Base-by-base conservation (phyloP, 2,113 vertebrate genomes). In the Otis tarda region DNA sequence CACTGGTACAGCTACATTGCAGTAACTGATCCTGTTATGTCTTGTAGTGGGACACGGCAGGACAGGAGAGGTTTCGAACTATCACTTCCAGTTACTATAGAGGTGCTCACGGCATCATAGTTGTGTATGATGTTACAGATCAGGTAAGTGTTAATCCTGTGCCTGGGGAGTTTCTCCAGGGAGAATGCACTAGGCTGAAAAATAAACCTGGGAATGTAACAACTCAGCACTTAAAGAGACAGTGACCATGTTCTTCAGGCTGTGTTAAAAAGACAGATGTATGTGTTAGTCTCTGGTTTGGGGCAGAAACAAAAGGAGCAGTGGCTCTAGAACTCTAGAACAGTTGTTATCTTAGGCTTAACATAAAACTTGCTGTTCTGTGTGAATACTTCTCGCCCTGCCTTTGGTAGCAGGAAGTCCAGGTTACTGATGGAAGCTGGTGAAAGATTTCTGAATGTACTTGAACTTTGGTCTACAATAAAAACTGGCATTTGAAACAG, bases 51-150 rank as follows among this genome's bases (percentile, higher is more conserved):
- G 99, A 99, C 98, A 99, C 99, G 12, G 99, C 99, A 6, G 99
- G 99, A 23, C 99, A 99, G 97, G 99, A 99, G 95, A 98, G 99
- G 89, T 99, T 99, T 97, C 98, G 99, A 94, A 99, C 99, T 89
- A 99, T 99, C 98, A 99, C 99, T 16, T 99, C 99, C 97, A 99
- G 99, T 97, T 99, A 99, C 97, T 99, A 99, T 98, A 98, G 99
- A 98, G 99, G 99, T 78, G 99, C 99, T 57, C 99, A 99, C 64
- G 99, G 99, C 96, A 99, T 99, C 98, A 99, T 99, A 81, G 99
- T 99, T 39, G 99, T 99, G 81, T 99, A 99, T 91, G 99, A 99
- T 93, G 99, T 99, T 85, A 99, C 99, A 64, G 99, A 99, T 96
- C 99, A 99, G 98, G 99, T 99, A 96, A 96, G 98, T 87, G 90